Base-by-base conservation (phyloP, 2,113 vertebrate genomes). In the Aix galericulata region DNA sequence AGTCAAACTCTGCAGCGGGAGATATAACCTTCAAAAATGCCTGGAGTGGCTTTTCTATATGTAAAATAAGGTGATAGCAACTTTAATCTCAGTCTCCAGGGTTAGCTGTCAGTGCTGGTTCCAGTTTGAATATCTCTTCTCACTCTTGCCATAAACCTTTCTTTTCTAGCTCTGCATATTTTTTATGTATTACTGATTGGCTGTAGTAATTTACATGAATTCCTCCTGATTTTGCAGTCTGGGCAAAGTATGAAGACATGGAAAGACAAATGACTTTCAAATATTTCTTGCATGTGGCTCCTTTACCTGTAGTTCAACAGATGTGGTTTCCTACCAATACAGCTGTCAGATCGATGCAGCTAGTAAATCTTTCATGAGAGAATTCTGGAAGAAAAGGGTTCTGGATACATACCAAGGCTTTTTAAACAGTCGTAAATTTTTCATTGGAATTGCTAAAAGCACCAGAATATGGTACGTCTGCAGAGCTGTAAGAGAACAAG, bases 21-120 rank as follows among this genome's bases (percentile, higher is more conserved):
- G 73, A 58, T 83, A 60, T 2, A 91, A 62, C 72, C 72, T 88
- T 91, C 44, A 55, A 63, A 94, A 94, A 76, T 92, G 40, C 42
- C 82, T 87, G 40, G 84, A 94, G 75, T 50, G 53, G 66, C 66
- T 94, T 91, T 89, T 94, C 89, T 46, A 5, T 91, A 40, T 60
- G 60, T 88, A 71, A 93, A 93, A 67, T 60, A 74, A 78, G 68
- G 32, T 74, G 52, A 22, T 66, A 52, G 88, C 66, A 86, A 69
- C 72, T 95, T 94, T 58, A 76, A 87, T 95, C 77, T 89, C 58
- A 31, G 46, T 87, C 81, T 91, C 74, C 2, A 14, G 73, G 32
- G 69, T 32, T 93, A 76, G 59, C 67, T 83, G 56, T 82, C 79
- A 91, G 46, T 66, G 21, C 81, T 82, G 34, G 32, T 82, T 79